Evolutionary conservation across 2,888 invertebrate genomes (phyloP), one percentile per base, ranked within the genome.

Genomic region (Melinaea menophilus): DNA sequence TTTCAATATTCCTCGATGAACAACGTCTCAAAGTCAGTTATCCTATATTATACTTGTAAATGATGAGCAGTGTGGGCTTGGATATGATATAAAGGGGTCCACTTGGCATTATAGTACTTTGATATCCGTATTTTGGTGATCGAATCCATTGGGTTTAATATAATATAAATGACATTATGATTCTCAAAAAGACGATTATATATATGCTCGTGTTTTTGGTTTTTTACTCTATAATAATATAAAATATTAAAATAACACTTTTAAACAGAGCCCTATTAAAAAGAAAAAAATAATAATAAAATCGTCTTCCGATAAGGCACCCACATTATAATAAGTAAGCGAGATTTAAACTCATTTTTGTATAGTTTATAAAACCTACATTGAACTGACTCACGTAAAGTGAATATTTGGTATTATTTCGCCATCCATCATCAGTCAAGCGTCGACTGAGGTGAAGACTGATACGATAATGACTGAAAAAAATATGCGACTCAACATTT

Each of bases 11-110:
- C 67, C 66, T 67, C 69, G 69, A 73, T 71, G 67, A 68, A 71
- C 70, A 72, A 67, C 69, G 71, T 59, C 66, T 70, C 71, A 70
- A 69, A 74, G 73, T 74, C 67, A 58, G 65, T 67, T 71, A 68
- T 67, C 62, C 63, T 65, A 60, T 64, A 75, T 76, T 74, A 73
- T 73, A 73, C 73, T 73, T 75, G 73, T 74, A 73, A 72, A 75
- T 75, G 72, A 69, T 71, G 61, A 69, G 68, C 69, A 71, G 68
- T 68, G 55, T 57, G 47, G 56, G 59, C 63, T 62, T 68, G 66
- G 66, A 63, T 66, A 61, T 60, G 56, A 61, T 58, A 61, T 58
- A 59, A 61, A 41, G 56, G 59, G 54, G n/a, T 54, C 31, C 11
- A 22, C 37, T 51, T 41, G 62, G 56, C 37, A 63, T 62, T 48